Base-by-base conservation (phyloP, 2,888 invertebrate genomes). In the Ephialtes manifestator region DNA sequence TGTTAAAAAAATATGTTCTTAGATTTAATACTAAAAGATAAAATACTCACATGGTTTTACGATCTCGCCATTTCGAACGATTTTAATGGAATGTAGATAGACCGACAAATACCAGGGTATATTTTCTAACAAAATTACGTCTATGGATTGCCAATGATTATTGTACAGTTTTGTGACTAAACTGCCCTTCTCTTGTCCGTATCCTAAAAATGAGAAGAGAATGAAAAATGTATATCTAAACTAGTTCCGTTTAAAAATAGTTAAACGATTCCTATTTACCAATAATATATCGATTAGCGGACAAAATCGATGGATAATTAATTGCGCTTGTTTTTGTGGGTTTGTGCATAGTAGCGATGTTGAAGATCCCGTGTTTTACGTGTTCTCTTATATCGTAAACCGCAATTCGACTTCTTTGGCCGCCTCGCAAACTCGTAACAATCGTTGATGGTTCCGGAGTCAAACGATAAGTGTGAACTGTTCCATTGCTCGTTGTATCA, bases 71-170 rank as follows among this genome's bases (percentile, higher is more conserved):
- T 96, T 96, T 28, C 94, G 92, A 51, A 93, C 92, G 43, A 98
- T 95, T 93, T 96, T 96, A 81, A 99, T 94, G 0, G 99, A 97
- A 94, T 99, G 99, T 77, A 98, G 95, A 94, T 98, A 99, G 87
- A 98, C 96, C 4, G 98, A 97, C 51, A 98, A 95, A 95, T 97
- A 97, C 98, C 98, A 98, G 0, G 98, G 98, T 88, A 99, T 96
- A 93, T 98, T 97, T 94, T 99, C 99, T 93, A 99, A 95, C 82
- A 99, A 95, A 72, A 98, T 95, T 53, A 98, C 95, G 89, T 97
- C 96, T 77, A 99, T 94, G 0, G 96, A 92, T 78, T 95, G 95
- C 96, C 97, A 97, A 90, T 97, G 97, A 88, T 96, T 97, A 92
- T 99, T 99, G 82, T 96, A 96, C 71, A 99, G 95, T 93, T 97